A percentile compares a stretch with the other conserved stretches of the same genome.
These are phyloP conservation scores for Drepana arcuata DNA, from an alignment of 1,140 invertebrate species.

Conservation along the genomic window DNA sequence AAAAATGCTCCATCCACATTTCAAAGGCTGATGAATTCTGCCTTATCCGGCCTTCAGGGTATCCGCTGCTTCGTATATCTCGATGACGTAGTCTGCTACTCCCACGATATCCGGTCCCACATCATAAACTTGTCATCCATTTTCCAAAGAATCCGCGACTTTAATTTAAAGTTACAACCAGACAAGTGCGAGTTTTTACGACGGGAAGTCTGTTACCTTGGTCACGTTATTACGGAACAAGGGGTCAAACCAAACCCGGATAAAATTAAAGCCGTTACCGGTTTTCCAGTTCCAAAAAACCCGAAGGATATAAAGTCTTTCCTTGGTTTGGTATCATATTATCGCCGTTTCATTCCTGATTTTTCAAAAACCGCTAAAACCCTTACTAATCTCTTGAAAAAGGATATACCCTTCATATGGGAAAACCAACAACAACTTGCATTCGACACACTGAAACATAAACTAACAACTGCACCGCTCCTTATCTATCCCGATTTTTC, in stretches of 20 bases:
- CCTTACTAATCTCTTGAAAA: slow-evolving; percentile 27
- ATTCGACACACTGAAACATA: slow-evolving; percentile 18
- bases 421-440: slow-evolving; percentile 17
- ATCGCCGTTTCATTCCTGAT: slow-evolving; percentile 9
- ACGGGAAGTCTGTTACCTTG: slow-evolving; percentile 55
- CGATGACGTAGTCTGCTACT: slow-evolving; percentile 39
- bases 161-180: slow-evolving; percentile 58
- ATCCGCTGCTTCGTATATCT: slow-evolving; percentile 33
- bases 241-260: slow-evolving; percentile 47
- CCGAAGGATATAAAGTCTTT: slow-evolving; percentile 46
- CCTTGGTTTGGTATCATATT: slow-evolving; percentile 29
- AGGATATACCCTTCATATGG: slow-evolving; percentile 22
- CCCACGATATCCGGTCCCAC: slow-evolving; percentile 37
- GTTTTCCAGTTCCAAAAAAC: slow-evolving; percentile 38
- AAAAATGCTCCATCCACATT: slow-evolving; percentile 55
- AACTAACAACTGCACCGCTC: not conserved
- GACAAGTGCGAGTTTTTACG: slow-evolving; percentile 65
- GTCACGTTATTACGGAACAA: slow-evolving; percentile 23
- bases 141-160: slow-evolving; percentile 36
- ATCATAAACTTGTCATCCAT: slow-evolving; percentile 40
- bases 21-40: slow-evolving; percentile 51
- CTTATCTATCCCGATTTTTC: not conserved
- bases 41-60: slow-evolving; percentile 24
- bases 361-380: slow-evolving; percentile 29
- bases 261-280: slow-evolving; percentile 44